Conservation (phyloP, 2,888 invertebrate genomes). For the Phanerotoma sp. region DNA sequence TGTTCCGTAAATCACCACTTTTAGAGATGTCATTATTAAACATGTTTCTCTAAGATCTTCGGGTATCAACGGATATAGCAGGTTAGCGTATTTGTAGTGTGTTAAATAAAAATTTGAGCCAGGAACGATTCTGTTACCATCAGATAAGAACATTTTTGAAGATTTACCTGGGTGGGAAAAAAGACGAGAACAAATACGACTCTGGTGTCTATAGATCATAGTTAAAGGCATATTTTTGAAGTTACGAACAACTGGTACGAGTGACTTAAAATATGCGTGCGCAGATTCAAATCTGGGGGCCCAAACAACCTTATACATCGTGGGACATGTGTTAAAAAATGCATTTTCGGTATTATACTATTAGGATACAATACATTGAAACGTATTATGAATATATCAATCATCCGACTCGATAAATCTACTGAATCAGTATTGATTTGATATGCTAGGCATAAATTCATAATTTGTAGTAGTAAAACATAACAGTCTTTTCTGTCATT, state of each 20-base stretch:
- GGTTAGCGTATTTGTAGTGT: neutral
- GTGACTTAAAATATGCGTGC: slow-evolving; percentile 25
- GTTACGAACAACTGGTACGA: slow-evolving; percentile 31
- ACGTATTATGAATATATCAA: neutral
- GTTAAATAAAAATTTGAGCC: slow-evolving; percentile 3
- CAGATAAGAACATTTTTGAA: slow-evolving; percentile 24
- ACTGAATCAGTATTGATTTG: neutral
- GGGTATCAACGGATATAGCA: neutral
- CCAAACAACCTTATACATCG: slow-evolving; percentile 29
- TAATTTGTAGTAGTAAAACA: slow-evolving; percentile 1
- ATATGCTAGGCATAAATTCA: slow-evolving; percentile 11
- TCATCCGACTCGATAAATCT: neutral
- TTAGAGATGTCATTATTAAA: slow-evolving; percentile 2
- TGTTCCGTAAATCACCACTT: slow-evolving; percentile 11
- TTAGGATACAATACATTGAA: slow-evolving; percentile 2
- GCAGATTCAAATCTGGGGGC: slow-evolving; percentile 30
- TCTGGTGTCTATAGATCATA: slow-evolving; percentile 30
- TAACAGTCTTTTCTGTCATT: neutral
- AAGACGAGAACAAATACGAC: slow-evolving; percentile 26
- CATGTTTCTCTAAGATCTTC: slow-evolving; percentile 2
- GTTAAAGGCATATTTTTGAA: slow-evolving; percentile 35
- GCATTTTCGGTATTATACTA: slow-evolving; percentile 15
- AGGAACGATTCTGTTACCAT: slow-evolving; percentile 18
- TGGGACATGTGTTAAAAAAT: slow-evolving; percentile 32
- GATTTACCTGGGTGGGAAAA: slow-evolving; percentile 14